Evolutionary conservation across 2,797 vertebrate genomes (phyloP).

Genomic region (Mus caroli): DNA sequence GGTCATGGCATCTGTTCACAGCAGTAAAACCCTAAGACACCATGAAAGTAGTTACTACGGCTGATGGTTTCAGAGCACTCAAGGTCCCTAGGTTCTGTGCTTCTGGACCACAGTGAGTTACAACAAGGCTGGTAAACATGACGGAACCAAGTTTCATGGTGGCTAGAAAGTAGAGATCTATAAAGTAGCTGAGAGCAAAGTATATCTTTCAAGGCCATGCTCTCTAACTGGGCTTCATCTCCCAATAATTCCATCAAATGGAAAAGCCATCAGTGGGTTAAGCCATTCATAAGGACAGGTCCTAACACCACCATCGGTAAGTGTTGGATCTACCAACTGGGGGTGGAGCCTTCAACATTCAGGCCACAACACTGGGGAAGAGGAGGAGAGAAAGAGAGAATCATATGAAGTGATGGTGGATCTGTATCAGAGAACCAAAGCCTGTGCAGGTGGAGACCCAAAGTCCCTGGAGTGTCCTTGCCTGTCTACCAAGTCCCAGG

Average conservation of each 20-base stretch:
- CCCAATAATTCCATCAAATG: neutral
- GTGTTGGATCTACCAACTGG: neutral
- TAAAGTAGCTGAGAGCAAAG: neutral
- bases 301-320: neutral
- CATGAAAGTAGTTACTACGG: neutral
- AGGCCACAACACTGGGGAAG: neutral
- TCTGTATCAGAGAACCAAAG: neutral
- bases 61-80: neutral
- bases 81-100: neutral
- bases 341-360: neutral
- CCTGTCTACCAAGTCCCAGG: neutral
- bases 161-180: neutral
- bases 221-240: neutral
- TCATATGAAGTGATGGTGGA: neutral
- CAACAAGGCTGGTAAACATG: neutral
- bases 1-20: too few species aligned
- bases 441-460: neutral
- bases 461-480: neutral
- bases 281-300: neutral
- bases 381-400: too few species aligned
- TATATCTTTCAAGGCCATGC: neutral
- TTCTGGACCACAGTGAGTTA: neutral
- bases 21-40: too few species aligned
- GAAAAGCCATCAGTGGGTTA: too few species aligned
- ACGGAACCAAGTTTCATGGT: neutral